Base-by-base conservation (phyloP, 2,113 vertebrate genomes). In the Protomyctophum bolini region DNA sequence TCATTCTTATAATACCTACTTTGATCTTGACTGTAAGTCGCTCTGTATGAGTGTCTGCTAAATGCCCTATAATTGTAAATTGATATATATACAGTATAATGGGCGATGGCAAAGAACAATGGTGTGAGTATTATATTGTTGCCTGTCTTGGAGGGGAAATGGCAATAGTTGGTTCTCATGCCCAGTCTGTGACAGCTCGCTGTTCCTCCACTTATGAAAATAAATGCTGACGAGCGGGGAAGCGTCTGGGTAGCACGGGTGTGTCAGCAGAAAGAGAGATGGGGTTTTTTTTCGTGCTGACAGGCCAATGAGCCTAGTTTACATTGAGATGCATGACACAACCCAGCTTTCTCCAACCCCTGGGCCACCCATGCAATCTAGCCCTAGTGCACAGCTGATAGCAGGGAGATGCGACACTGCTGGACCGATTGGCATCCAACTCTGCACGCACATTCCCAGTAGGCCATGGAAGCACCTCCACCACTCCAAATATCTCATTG, bases 301-400 rank as follows among this genome's bases (percentile, higher is more conserved):
- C 85, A 88, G 76, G 72, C 72, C 51, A 62, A 70, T 68, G 69
- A n/a, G 81, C 76, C 83, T 84, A 63, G 68, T 88, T 85, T 85
- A 77, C 84, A 89, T 86, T 82, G 77, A 85, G 86, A 87, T 85
- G 75, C 85, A 75, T 77, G 73, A 80, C 62, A 47, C 68, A 15
- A 14, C 56, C 79, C 56, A 41, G 33, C 65, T 72, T 54, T 45
- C 55, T 72, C 33, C 33, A 41, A 41, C 33, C 33, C 33, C 33
- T 59, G 8, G 63, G 15, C 48, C 57, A 10, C 57, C 68, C 51
- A 41, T 41, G 33, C 33, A 41, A 41, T 41, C 33, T 41, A 41
- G 33, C 21, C 21, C 21, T 21, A 21, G 21, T 21, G 21, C 21
- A 21, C 21, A 21, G 21, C 21, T 21, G 21, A 21, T 21, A 21